Percentiles rank a stretch among this genome's conserved stretches.
phyloP scores from a whole-genome alignment of 1,140 invertebrate species.

The Macrobrachium rosenbergii region DNA sequence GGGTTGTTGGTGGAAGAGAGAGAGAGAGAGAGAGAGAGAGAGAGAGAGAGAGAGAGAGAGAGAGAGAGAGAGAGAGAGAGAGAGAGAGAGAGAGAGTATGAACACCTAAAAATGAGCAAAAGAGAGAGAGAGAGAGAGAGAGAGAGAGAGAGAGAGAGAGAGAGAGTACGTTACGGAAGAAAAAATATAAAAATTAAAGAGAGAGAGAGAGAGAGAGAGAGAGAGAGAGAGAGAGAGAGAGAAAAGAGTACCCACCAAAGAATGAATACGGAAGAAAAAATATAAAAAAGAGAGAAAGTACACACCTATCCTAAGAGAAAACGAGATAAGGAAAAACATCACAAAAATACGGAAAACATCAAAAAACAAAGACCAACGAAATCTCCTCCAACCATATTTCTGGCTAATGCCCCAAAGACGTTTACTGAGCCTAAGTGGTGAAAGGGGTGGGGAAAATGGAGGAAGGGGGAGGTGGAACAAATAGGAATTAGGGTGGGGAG shows the following conservation, averaged over 20 bases:
- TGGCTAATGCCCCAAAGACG: too few species aligned
- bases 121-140: slow-evolving; percentile 15
- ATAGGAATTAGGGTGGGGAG: too few species aligned
- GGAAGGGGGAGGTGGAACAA: too few species aligned
- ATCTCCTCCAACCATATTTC: not conserved
- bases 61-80: not conserved
- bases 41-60: slow-evolving; percentile 23
- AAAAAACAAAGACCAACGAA: not conserved
- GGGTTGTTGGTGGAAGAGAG: not conserved
- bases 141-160: slow-evolving; percentile 8
- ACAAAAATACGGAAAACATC: not conserved
- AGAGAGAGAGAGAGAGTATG: slow-evolving; percentile 26
- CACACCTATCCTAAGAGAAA: not conserved
- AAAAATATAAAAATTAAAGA: not conserved
- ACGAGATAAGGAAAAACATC: not conserved
- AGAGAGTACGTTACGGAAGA: slow-evolving; percentile 5
- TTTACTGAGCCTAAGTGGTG: too few species aligned
- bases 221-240: slow-evolving; percentile 1
- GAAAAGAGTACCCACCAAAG: too few species aligned
- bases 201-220: slow-evolving; percentile 24
- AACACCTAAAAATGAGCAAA: too few species aligned
- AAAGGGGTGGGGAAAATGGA: too few species aligned
- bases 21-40: not conserved
- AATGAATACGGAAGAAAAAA: not conserved
- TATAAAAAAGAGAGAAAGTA: slow-evolving; percentile 1